phyloP scores from a whole-genome alignment of 2,888 invertebrate genomes.

The Agrypnus murinus region DNA sequence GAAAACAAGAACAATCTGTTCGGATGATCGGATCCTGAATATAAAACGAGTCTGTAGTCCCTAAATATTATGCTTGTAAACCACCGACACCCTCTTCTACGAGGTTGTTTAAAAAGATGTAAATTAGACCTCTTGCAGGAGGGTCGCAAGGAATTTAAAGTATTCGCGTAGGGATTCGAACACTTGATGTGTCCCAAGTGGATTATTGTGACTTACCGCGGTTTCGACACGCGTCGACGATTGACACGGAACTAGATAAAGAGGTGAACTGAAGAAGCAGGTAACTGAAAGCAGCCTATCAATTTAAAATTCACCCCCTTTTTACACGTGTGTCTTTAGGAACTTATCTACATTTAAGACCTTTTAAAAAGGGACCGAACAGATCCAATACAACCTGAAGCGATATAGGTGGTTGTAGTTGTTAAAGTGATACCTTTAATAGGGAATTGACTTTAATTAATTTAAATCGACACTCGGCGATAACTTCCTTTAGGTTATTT shows the following conservation, averaged over 20 bases:
- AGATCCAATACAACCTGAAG: too few relatives aligned
- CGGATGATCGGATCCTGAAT: slow-evolving; percentile 50
- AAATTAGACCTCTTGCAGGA: slow-evolving; percentile 57
- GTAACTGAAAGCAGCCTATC: slow-evolving; percentile 48
- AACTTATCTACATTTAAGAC: slow-evolving; percentile 30
- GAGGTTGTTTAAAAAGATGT: slow-evolving; percentile 57
- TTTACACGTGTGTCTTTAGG: slow-evolving; percentile 35
- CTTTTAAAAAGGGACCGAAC: background rate
- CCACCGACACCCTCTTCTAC: slow-evolving; percentile 38
- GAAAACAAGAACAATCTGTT: slow-evolving; percentile 53
- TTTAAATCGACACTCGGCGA: too few relatives aligned
- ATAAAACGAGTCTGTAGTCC: slow-evolving; percentile 40
- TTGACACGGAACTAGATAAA: slow-evolving; percentile 43
- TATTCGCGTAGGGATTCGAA: slow-evolving; percentile 57
- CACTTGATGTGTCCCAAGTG: slow-evolving; percentile 58
- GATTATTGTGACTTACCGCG: slow-evolving; percentile 60
- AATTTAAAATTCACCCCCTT: slow-evolving; percentile 57
- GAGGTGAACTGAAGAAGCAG: slow-evolving; percentile 50
- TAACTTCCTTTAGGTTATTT: too few relatives aligned
- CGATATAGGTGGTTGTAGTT: too few relatives aligned
- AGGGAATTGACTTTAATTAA: too few relatives aligned
- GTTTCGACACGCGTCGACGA: slow-evolving; percentile 56
- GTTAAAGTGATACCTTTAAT: too few relatives aligned
- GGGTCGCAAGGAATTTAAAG: slow-evolving; percentile 59
- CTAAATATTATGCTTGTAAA: slow-evolving; percentile 50